These are phyloP conservation scores for Stigmatopora nigra DNA, from an alignment of 2,113 vertebrate species.

Conservation along the genomic window DNA sequence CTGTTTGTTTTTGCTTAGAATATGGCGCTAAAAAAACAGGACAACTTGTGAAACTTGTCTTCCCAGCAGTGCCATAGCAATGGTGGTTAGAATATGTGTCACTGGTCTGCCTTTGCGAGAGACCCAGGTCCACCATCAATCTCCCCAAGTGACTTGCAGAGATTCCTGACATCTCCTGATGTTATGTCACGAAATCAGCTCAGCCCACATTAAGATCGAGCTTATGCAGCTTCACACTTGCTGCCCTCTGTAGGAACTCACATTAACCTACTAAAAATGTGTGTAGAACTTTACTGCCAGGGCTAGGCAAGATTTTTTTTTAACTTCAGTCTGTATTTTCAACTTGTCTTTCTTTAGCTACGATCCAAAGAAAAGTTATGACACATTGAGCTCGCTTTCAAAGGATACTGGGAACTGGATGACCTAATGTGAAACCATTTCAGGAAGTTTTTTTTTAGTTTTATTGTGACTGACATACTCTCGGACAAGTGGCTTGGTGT, in stretches of 20 bases:
- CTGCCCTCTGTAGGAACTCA: not conserved
- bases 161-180: slow-evolving; percentile 16
- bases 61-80: not conserved
- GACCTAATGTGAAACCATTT: not conserved
- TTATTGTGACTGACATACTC: not conserved
- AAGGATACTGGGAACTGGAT: not conserved
- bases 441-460: not conserved
- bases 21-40: not conserved
- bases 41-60: not conserved
- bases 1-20: not conserved
- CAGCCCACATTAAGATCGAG: not conserved
- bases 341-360: no score
- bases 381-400: not conserved
- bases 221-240: not conserved
- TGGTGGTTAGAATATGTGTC: not conserved
- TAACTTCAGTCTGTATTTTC: not conserved
- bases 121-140: slow-evolving; percentile 24
- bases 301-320: not conserved
- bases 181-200: slow-evolving; percentile 24
- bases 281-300: not conserved
- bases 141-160: slow-evolving; percentile 22
- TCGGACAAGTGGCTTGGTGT: slow-evolving; percentile 4
- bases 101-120: slow-evolving; percentile 1
- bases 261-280: not conserved
- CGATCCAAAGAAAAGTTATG: no score